Evolutionary conservation across 2,888 invertebrate species (phyloP).

Genomic region (Latrodectus elegans): DNA sequence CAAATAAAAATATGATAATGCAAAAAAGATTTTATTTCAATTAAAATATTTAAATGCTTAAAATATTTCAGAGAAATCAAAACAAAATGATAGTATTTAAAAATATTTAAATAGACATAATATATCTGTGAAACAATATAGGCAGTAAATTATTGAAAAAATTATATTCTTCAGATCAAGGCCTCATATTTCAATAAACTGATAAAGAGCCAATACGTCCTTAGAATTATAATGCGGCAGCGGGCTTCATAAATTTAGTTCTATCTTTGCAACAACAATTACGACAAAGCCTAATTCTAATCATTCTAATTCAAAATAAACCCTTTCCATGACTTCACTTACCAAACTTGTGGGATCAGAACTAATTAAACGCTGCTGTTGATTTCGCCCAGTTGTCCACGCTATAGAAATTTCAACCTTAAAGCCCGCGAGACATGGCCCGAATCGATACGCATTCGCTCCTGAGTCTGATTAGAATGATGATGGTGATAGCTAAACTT

Average conservation of each 20-base stretch:
- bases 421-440: neutral
- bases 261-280: neutral
- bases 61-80: no score
- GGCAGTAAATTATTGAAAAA: no score
- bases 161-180: no score
- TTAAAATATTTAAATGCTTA: no score
- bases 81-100: no score
- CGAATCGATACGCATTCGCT: slow-evolving; percentile 13
- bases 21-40: no score
- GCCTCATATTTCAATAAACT: no score
- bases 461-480: slow-evolving; percentile 41
- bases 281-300: slow-evolving; percentile 6
- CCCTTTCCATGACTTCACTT: neutral
- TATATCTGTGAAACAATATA: no score
- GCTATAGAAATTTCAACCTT: slow-evolving; percentile 33
- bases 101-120: no score
- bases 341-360: slow-evolving; percentile 14
- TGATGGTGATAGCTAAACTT: slow-evolving; percentile 51
- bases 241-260: neutral
- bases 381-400: slow-evolving; percentile 25
- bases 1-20: no score
- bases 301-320: slow-evolving; percentile 39
- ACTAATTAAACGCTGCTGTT: slow-evolving; percentile 34
- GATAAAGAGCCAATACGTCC: no score
- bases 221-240: no score